Evolutionary conservation across 2,888 invertebrate genomes (phyloP).

Genomic region (Beris chalybata): DNA sequence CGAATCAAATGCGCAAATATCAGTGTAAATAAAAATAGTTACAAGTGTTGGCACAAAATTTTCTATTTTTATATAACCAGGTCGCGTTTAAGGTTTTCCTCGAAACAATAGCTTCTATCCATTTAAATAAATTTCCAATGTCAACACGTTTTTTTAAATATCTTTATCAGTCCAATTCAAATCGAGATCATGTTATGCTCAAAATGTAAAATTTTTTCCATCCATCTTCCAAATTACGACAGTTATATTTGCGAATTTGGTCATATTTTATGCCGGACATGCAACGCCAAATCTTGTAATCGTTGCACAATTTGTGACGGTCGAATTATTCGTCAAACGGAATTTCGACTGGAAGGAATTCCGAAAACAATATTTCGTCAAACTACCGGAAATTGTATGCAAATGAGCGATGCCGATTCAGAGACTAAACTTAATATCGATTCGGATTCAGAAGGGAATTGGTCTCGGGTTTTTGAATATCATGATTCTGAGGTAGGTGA

Average conservation of each 20-base stretch:
- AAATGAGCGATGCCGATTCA: background rate
- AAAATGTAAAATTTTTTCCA: slow-evolving; percentile 35
- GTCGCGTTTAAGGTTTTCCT: slow-evolving; percentile 1
- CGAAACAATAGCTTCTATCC: no score
- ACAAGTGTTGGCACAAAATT: slow-evolving; percentile 31
- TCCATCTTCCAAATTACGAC: slow-evolving; percentile 37
- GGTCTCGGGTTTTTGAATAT: slow-evolving; percentile 4
- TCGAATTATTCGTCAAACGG: slow-evolving; percentile 16
- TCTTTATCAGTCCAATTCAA: background rate
- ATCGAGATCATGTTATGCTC: slow-evolving; percentile 32
- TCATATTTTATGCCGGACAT: slow-evolving; percentile 31
- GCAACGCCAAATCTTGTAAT: background rate
- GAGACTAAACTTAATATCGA: slow-evolving; percentile 2
- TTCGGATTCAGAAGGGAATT: slow-evolving; percentile 25
- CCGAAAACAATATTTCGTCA: slow-evolving; percentile 27
- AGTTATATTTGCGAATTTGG: slow-evolving; percentile 35
- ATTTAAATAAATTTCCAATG: no score
- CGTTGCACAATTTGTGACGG: slow-evolving; percentile 28
- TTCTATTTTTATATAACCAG: slow-evolving; percentile 23
- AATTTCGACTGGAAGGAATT: slow-evolving; percentile 32
- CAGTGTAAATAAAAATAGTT: slow-evolving; percentile 32
- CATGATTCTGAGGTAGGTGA: slow-evolving; percentile 10
- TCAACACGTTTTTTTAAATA: background rate
- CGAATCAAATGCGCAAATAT: slow-evolving; percentile 33
- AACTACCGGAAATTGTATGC: background rate